Evolutionary conservation across 2,797 vertebrate genomes (phyloP), one percentile per base, ranked within the genome.

Genomic region (Adrianichthys oophorus): DNA sequence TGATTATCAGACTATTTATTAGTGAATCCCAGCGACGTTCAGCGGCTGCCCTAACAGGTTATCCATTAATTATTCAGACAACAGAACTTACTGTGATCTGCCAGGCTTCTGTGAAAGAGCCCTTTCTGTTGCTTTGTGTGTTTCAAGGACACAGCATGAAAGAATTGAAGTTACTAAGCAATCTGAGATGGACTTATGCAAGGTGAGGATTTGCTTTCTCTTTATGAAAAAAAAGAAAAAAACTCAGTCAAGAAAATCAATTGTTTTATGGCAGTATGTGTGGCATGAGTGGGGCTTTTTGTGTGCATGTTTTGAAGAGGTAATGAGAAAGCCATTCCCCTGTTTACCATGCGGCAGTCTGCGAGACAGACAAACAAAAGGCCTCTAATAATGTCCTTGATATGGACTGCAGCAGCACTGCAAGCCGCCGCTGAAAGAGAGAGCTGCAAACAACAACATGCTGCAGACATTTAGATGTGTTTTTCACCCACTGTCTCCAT

Each of bases 1-100:
- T 75, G 80, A 84, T 85, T 86, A 87, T 72, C 77, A 66, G 76
- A 59, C 85, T 78, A 77, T 87, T 89, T 84, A 87, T 89, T 86
- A 89, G 78, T 12, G 49, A 62, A 73, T 79, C 76, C 60, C 69
- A 70, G 78, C 74, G 76, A 74, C 24, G 56, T 75, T 77, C 66
- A 71, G 65, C 72, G 68, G 62, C 68, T 71, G 62, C 65, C 73
- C 68, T 66, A 62, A 80, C 74, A 74, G 76, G 76, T 87, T 83
- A 78, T 78, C 63, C 19, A 3, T 75, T 80, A 76, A 88, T 87
- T 87, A 85, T 86, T 76, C 70, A 52, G 57, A 52, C 72, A 72
- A 61, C 70, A 67, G 76, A 65, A 77, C 78, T 82, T 65, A 19
- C 67, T 63, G 18, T 70, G 77, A 77, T 82, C 52, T 71, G 65